phyloP scores from a whole-genome alignment of 2,113 vertebrate genomes.

The Mastomys natalensis region DNA sequence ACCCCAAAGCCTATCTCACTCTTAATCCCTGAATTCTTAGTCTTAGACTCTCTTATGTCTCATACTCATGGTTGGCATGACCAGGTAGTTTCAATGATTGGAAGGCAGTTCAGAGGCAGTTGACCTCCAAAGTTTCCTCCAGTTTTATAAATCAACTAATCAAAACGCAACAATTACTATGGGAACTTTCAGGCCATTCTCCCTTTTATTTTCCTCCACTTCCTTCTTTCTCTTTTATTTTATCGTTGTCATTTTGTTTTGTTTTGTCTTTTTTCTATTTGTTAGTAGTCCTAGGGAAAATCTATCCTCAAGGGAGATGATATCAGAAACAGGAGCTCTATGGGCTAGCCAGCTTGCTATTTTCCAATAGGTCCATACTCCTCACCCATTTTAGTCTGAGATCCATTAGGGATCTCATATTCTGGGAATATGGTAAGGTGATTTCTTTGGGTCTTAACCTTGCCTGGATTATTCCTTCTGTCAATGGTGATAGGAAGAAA shows the following conservation, averaged over 20 bases:
- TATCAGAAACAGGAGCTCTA: neutral
- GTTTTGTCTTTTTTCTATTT: neutral
- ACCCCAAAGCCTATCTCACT: neutral
- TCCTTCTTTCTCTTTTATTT: fast-evolving
- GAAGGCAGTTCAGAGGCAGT: neutral
- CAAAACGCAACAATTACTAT: neutral
- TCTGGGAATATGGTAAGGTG: neutral
- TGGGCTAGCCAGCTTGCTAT: neutral
- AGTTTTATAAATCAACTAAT: conserved; percentile 20
- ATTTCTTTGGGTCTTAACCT: neutral
- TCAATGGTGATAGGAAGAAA: neutral
- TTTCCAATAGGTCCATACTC: neutral
- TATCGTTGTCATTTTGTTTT: fast-evolving
- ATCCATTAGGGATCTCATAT: neutral
- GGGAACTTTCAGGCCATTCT: neutral
- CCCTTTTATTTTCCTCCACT: fast-evolving
- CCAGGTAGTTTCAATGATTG: neutral
- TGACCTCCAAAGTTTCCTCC: neutral
- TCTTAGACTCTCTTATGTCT: neutral
- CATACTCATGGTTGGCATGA: neutral
- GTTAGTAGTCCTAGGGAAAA: neutral
- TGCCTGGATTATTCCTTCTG: neutral
- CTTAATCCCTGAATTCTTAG: conserved; percentile 18
- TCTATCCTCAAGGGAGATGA: neutral
- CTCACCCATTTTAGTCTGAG: neutral